Percentiles rank a stretch among this genome's conserved stretches.
phyloP scores from a whole-genome alignment of 2,888 invertebrate genomes.

The Nomada hirtipes region DNA sequence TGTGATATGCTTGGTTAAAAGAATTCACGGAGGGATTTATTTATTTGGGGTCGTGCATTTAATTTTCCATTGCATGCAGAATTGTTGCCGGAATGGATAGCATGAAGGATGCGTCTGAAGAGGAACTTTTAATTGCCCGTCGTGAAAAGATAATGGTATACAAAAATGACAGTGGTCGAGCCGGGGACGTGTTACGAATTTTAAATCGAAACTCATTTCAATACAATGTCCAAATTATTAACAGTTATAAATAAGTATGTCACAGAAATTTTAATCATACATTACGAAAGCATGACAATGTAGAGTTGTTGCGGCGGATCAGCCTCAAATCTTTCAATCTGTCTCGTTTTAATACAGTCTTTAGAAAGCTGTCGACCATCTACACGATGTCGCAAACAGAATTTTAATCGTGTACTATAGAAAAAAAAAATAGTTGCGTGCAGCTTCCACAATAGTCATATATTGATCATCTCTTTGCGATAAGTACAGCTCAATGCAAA shows the following conservation, averaged over 20 bases:
- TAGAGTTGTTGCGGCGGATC: constrained; percentile 3
- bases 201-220: constrained; percentile 21
- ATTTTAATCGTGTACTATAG: constrained; percentile 1
- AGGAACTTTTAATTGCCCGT: not conserved
- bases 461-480: constrained; percentile 13
- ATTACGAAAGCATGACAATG: constrained; percentile 17
- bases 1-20: too few relatives aligned
- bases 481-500: not conserved
- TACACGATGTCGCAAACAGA: not conserved
- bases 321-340: constrained; percentile 15
- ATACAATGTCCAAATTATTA: constrained; percentile 33
- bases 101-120: too few relatives aligned
- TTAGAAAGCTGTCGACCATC: constrained; percentile 11
- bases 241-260: constrained; percentile 31
- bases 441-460: not conserved
- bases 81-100: too few relatives aligned
- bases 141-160: not conserved
- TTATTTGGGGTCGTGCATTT: too few relatives aligned
- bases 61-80: too few relatives aligned
- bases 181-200: not conserved
- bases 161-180: not conserved
- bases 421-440: not conserved
- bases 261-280: constrained; percentile 24
- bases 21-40: too few relatives aligned
- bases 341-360: constrained; percentile 12